Conservation (phyloP, 1,140 invertebrate species). For the Tachypleus tridentatus region DNA sequence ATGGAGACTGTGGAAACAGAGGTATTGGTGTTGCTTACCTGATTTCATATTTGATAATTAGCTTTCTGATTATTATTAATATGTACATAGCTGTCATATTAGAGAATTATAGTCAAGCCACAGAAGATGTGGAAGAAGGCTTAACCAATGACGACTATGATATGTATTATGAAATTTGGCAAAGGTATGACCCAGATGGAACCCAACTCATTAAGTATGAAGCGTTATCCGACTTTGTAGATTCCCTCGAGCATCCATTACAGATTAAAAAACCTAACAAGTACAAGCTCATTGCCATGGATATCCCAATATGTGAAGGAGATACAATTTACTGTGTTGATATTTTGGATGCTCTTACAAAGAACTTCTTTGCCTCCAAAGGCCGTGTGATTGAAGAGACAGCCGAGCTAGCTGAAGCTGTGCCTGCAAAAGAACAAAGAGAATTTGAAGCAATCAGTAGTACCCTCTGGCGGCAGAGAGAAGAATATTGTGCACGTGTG, state of each 20-base stretch:
- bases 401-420: constrained; percentile 51
- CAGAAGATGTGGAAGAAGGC: constrained; percentile 96
- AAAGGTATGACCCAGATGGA: constrained; percentile 93
- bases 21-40: constrained; percentile 89
- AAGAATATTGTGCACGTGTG: constrained; percentile 86
- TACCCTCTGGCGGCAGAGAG: constrained; percentile 83
- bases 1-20: constrained; percentile 82
- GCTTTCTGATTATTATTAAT: constrained; percentile 96
- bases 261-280: constrained; percentile 98
- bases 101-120: constrained; percentile 96
- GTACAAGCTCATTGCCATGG: constrained; percentile 97
- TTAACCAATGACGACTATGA: constrained; percentile 97
- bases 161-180: constrained; percentile 99
- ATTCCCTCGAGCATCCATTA: constrained; percentile 82
- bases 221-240: constrained; percentile 84
- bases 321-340: constrained; percentile 96
- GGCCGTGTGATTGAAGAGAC: constrained; percentile 36
- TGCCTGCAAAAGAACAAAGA: constrained; percentile 57
- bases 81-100: constrained; percentile 99
- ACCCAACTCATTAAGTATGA: constrained; percentile 92
- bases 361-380: constrained; percentile 91
- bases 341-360: constrained; percentile 81
- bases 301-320: constrained; percentile 94
- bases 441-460: constrained; percentile 87
- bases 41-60: constrained; percentile 90